phyloP scores from a whole-genome alignment of 23 tunicate genomes.

The Halocynthia roretzi region DNA sequence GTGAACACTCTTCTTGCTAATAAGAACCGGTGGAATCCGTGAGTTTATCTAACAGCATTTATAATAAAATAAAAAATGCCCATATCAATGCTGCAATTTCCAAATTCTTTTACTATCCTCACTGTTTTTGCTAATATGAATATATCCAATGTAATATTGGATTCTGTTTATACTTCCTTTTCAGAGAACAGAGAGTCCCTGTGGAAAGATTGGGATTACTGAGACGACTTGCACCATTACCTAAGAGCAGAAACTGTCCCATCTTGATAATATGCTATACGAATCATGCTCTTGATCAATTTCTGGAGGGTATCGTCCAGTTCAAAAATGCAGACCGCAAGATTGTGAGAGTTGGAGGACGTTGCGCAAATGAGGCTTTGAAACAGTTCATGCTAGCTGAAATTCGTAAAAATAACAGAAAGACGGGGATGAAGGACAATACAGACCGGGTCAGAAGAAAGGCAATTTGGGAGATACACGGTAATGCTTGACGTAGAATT shows the following conservation, averaged over 20 bases:
- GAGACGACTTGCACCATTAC: neutral
- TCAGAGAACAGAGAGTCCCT: too few relatives aligned
- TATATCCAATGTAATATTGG: constrained; percentile 8
- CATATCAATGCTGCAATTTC: neutral
- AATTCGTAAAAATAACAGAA: constrained; percentile 20
- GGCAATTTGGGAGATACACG: constrained; percentile 34
- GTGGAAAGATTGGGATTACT: neutral
- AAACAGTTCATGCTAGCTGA: constrained; percentile 38
- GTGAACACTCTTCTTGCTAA: constrained; percentile 10
- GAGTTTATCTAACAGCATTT: too few relatives aligned
- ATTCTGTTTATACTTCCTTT: too few relatives aligned
- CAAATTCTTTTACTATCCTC: too few relatives aligned
- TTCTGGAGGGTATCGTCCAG: constrained; percentile 77
- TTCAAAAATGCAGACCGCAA: constrained; percentile 16
- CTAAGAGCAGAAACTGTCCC: constrained; percentile 15
- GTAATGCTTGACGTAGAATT: neutral
- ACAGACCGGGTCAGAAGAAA: constrained; percentile 9
- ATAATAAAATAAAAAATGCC: neutral
- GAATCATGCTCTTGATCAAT: constrained; percentile 97
- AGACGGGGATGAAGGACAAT: neutral
- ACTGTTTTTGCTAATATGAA: too few relatives aligned
- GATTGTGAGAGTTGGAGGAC: constrained; percentile 77
- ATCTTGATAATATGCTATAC: constrained; percentile 88
- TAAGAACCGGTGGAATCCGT: neutral
- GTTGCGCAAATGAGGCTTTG: constrained; percentile 51